phyloP scores from a whole-genome alignment of 1,140 invertebrate genomes.

The Brachionus manjavacas region DNA sequence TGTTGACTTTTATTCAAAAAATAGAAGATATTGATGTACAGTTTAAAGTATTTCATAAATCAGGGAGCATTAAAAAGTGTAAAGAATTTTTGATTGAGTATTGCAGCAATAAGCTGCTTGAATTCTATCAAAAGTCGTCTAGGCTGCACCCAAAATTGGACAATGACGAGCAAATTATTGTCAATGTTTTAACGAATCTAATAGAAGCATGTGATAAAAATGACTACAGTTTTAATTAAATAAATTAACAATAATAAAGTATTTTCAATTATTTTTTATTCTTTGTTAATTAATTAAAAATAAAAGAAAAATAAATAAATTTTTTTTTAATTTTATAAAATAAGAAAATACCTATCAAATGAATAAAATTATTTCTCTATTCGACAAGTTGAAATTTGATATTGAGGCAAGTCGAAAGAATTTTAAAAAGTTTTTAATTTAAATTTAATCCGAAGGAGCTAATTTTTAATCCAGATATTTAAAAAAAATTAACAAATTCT shows the following conservation, averaged over 20 bases:
- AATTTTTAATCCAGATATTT: no score
- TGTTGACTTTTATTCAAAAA: slow-evolving; percentile 32
- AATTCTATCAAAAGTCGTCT: background rate
- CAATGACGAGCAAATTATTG: background rate
- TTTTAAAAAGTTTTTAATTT: no score
- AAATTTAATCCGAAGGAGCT: no score
- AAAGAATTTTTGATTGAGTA: slow-evolving; percentile 15
- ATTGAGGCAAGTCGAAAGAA: no score
- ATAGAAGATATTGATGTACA: background rate
- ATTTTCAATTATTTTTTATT: no score
- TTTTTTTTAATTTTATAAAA: no score
- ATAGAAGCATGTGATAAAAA: slow-evolving; percentile 10
- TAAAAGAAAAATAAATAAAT: no score
- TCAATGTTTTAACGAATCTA: background rate
- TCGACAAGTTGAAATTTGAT: no score
- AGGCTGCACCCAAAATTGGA: background rate
- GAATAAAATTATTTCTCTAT: no score
- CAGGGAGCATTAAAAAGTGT: slow-evolving; percentile 28
- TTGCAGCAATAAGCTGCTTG: background rate
- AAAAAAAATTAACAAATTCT: no score
- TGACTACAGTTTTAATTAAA: slow-evolving; percentile 5
- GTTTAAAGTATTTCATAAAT: slow-evolving; percentile 9
- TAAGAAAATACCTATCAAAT: no score
- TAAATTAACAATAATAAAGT: background rate
- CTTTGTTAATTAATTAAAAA: no score